A percentile compares a stretch with the other conserved stretches of the same genome.
Evolutionary conservation across 2,888 invertebrate genomes (phyloP).

Genomic region (Geophilus truncorum): DNA sequence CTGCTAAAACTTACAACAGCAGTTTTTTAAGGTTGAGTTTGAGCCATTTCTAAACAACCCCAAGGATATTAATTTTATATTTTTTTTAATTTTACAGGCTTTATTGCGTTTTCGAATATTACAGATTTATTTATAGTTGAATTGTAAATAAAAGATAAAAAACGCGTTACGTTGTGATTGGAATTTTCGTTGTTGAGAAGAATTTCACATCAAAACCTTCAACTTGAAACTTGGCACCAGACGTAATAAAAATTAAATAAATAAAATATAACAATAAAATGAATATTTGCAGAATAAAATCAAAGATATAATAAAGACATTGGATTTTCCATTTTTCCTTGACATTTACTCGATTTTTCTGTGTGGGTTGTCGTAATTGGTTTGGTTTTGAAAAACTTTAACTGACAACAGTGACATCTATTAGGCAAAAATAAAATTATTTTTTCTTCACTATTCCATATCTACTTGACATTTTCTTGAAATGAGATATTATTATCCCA

Average conservation of each 20-base stretch:
- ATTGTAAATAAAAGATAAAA: neutral
- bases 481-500: neutral
- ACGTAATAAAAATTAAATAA: neutral
- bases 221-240: neutral
- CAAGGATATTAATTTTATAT: neutral
- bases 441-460: neutral
- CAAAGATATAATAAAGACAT: neutral
- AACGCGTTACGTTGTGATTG: neutral
- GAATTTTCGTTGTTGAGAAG: neutral
- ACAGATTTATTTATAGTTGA: neutral
- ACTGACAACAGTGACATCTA: neutral
- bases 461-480: neutral
- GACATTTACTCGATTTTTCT: neutral
- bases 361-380: neutral
- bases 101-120: constrained; percentile 3
- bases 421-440: neutral
- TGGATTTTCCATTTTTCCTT: neutral
- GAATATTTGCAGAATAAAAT: neutral
- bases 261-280: neutral
- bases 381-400: neutral
- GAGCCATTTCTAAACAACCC: neutral
- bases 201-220: neutral
- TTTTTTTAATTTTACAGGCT: neutral
- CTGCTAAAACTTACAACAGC: neutral
- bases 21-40: neutral